These are phyloP conservation scores for Clunio marinus DNA, from an alignment of 2,888 invertebrate species.

Conservation along the genomic window DNA sequence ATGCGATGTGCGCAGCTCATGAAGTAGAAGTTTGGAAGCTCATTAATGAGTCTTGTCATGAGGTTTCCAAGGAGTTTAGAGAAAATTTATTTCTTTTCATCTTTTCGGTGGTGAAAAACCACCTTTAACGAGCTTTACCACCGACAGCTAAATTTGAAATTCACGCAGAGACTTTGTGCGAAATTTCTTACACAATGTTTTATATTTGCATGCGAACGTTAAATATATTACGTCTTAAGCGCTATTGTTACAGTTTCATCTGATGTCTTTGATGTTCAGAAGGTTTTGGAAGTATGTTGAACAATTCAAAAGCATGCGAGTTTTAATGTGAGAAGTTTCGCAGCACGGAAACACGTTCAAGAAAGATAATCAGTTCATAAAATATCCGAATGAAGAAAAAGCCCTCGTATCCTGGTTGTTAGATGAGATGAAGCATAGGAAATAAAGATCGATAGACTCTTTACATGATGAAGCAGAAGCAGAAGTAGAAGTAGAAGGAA, in stretches of 20 bases:
- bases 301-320: constrained; percentile 4
- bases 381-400: background rate
- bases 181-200: background rate
- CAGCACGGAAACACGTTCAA: constrained; percentile 1
- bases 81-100: background rate
- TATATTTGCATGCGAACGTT: background rate
- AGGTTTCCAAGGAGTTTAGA: too few relatives aligned
- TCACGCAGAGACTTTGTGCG: background rate
- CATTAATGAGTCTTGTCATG: background rate
- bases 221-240: too few relatives aligned
- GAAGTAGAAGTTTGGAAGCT: background rate
- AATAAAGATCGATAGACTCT: too few relatives aligned
- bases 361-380: constrained; percentile 12
- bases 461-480: too few relatives aligned
- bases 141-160: background rate
- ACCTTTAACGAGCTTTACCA: background rate
- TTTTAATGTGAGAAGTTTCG: constrained; percentile 14
- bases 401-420: background rate
- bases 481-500: too few relatives aligned
- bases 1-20: too few relatives aligned
- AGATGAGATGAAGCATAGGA: too few relatives aligned
- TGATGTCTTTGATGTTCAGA: constrained; percentile 4
- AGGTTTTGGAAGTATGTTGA: background rate
- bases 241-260: background rate
- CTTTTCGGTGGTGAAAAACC: background rate